Conservation (phyloP, 1,140 invertebrate species). For the Drosophila neocordata region DNA sequence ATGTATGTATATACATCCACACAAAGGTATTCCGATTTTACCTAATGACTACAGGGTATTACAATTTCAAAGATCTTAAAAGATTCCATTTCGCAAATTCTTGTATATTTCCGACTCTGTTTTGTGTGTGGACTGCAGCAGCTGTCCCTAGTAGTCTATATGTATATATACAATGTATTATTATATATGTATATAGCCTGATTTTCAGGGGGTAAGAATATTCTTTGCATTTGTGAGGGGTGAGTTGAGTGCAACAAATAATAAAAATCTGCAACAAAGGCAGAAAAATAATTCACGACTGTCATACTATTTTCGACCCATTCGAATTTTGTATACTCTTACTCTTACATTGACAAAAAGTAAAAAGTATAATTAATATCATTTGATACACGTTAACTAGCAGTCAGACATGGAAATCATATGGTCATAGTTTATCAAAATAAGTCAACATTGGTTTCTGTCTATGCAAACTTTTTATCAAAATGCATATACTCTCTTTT, state of each 20-base stretch:
- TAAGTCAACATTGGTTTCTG: no score
- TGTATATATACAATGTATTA: no score
- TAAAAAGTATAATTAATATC: no score
- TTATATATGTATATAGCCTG: neutral
- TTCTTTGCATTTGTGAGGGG: conserved; percentile 22
- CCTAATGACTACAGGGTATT: neutral
- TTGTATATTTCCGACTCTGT: neutral
- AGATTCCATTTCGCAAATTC: conserved; percentile 3
- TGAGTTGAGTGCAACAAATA: conserved; percentile 55
- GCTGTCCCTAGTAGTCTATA: neutral
- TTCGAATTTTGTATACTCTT: conserved; percentile 12
- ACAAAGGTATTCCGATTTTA: no score
- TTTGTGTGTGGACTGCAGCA: conserved; percentile 19
- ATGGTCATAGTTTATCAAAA: no score
- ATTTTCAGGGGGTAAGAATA: conserved; percentile 17
- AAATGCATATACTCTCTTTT: neutral
- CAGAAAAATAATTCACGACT: conserved; percentile 23
- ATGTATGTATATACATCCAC: no score
- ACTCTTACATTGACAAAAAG: no score
- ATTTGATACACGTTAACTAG: no score
- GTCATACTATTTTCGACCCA: neutral
- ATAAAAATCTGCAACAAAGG: conserved; percentile 46
- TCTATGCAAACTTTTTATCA: neutral
- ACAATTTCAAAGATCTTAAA: neutral
- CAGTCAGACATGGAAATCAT: no score